Base-by-base conservation (phyloP, 53 echinoderm and acorn worm genomes). In the Zoroaster sp. region DNA sequence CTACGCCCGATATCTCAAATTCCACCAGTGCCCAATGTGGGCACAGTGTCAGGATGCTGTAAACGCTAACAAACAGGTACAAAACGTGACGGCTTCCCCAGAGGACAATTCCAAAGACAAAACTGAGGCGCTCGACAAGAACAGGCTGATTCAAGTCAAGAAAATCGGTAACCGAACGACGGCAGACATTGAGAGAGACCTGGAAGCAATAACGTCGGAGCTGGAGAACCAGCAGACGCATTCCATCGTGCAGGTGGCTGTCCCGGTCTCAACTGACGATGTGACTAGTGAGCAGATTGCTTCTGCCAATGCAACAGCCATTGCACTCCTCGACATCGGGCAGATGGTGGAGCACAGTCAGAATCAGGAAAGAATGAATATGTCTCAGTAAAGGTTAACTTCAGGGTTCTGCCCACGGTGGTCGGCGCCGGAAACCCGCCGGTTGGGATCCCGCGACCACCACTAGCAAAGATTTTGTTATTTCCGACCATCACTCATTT, bases 11-110 rank as follows among this genome's bases (percentile, higher is more conserved):
- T 87, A 87, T 37, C 74, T 87, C 38, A 87, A 75, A 51, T 87
- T 87, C 41, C 74, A 85, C 71, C 85, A 70, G 4, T 85, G 85
- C 35, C 85, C 85, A 20, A 85, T 85, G 85, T 85, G 85, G 85
- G 85, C 85, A 4, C 85, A 85, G 49, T 85, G 85, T 49, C 43
- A 85, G 23, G 85, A 85, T 0, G 85, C 85, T 4, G 85, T 71
- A n/a, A 30, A n/a, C 21, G 47, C 40, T 35, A 47, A 4, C 85
- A 85, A 71, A 37, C 51, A 21, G 23, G 33, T 21, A n/a, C 13
- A 1, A 2, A 17, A n/a, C n/a, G n/a, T 23, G 10, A 47, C 44
- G 21, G 33, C 0, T 7, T 6, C n/a, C 5, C n/a, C 18, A 46
- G 70, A 71, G 23, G 18, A 17, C 1, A 42, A 43, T 4, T 11